A percentile compares a stretch with the other conserved stretches of the same genome.
These are phyloP conservation scores for Climacteris rufus DNA, from an alignment of 2,113 vertebrate genomes.

Conservation along the genomic window DNA sequence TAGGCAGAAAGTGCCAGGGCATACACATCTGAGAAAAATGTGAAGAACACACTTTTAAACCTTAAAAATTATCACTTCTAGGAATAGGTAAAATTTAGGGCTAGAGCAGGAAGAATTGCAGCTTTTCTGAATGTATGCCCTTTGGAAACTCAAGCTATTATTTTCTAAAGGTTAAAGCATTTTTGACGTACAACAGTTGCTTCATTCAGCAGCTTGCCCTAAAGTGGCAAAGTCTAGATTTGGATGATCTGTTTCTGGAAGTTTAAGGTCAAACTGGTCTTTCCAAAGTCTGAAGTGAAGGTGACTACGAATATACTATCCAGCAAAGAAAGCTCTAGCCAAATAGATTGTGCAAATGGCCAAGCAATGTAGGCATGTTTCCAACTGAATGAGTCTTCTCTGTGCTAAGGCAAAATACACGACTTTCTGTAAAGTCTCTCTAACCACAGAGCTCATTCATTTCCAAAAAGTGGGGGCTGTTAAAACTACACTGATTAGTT, in stretches of 20 bases:
- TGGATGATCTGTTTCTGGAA: conserved; percentile 33
- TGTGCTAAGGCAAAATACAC: not conserved
- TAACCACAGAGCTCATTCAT: not conserved
- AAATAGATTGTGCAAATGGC: conserved; percentile 28
- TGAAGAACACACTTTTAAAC: not conserved
- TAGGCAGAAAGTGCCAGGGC: not conserved
- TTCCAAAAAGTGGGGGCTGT: not conserved
- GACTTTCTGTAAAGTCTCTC: not conserved
- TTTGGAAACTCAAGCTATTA: conserved; percentile 58
- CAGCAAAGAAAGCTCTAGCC: conserved; percentile 60
- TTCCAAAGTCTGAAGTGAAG: conserved; percentile 67
- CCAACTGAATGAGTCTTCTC: not conserved
- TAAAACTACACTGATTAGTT: not conserved
- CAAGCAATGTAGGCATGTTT: not conserved
- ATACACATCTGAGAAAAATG: not conserved
- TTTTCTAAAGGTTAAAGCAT: conserved; percentile 62
- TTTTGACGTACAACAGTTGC: conserved; percentile 47
- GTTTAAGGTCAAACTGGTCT: conserved; percentile 60
- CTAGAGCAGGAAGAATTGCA: not conserved
- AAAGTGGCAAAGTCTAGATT: not conserved
- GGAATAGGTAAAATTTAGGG: conserved; percentile 14
- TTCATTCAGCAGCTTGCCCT: conserved; percentile 26
- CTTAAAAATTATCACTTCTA: conserved; percentile 23
- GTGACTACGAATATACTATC: conserved; percentile 60
- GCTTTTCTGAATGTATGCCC: conserved; percentile 13